phyloP scores from a whole-genome alignment of 2,888 invertebrate genomes.

The Philhelius pedissequus region DNA sequence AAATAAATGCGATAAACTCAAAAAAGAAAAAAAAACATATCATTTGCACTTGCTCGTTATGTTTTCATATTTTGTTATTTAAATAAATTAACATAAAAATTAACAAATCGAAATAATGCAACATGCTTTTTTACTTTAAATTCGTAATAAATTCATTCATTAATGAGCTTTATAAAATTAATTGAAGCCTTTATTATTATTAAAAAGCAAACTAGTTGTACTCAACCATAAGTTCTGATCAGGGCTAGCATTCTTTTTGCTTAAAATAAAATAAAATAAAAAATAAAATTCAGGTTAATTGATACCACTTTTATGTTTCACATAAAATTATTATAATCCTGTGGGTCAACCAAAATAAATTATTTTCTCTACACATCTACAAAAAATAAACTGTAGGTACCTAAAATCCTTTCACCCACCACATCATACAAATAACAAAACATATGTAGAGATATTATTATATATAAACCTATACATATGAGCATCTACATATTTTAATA shows the following conservation, averaged over 20 bases:
- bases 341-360: not conserved
- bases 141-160: not conserved
- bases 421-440: constrained; percentile 6
- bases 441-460: too few relatives aligned
- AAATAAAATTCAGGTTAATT: constrained; percentile 24
- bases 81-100: not conserved
- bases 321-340: not conserved
- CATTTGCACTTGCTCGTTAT: not conserved
- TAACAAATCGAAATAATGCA: not conserved
- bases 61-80: not conserved
- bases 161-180: not conserved
- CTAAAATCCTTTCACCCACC: not conserved
- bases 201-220: not conserved
- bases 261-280: not conserved
- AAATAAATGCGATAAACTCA: not conserved
- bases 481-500: too few relatives aligned
- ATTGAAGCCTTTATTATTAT: not conserved
- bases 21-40: too few relatives aligned
- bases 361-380: not conserved
- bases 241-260: not conserved
- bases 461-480: too few relatives aligned
- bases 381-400: not conserved
- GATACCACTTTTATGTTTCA: not conserved
- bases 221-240: constrained; percentile 8
- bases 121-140: not conserved